These are phyloP conservation scores for Callorhinus ursinus DNA, from an alignment of 2,113 vertebrate species.

Conservation along the genomic window DNA sequence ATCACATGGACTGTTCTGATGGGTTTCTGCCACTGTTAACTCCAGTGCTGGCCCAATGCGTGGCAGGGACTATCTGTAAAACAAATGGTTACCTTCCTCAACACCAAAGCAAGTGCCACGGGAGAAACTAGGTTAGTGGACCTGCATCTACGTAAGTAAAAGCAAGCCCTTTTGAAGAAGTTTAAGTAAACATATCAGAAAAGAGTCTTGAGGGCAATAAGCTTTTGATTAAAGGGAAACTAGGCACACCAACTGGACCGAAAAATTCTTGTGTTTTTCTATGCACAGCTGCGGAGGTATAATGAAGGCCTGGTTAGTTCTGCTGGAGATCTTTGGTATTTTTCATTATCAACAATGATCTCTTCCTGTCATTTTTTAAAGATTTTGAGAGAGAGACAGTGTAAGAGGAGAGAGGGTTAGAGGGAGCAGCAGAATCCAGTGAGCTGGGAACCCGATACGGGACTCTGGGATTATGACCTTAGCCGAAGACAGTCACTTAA, in stretches of 20 bases:
- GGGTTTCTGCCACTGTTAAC: neutral
- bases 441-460: no score
- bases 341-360: neutral
- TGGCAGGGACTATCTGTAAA: neutral
- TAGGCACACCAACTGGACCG: neutral
- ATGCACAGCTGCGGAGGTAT: neutral
- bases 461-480: no score
- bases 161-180: no score
- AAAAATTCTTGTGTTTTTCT: neutral
- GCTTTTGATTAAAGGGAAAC: neutral
- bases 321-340: neutral
- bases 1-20: fast-evolving
- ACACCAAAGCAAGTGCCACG: neutral
- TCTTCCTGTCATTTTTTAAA: neutral
- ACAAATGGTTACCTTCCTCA: neutral
- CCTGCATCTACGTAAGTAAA: neutral
- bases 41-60: neutral
- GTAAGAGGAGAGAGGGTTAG: no score
- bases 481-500: no score
- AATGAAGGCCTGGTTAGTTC: neutral
- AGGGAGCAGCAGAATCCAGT: no score
- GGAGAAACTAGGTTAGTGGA: neutral
- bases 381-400: no score
- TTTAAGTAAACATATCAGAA: neutral
- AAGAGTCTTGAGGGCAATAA: neutral